Conservation (phyloP, 2,797 vertebrate genomes). For the Salmo trutta region DNA sequence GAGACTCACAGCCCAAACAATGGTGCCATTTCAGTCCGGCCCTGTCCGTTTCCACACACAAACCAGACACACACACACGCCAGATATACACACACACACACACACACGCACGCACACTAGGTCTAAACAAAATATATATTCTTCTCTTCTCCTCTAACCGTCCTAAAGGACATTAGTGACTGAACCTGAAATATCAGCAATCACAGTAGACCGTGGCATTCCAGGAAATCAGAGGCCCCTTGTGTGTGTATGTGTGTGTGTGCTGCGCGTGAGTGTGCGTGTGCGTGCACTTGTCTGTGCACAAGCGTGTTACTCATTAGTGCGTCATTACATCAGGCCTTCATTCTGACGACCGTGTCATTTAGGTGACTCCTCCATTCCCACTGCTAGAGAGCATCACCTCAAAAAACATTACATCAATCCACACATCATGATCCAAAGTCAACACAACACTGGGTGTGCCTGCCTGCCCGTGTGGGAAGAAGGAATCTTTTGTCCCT, state of each 20-base stretch:
- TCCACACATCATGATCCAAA: neutral
- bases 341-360: neutral
- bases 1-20: constrained; percentile 47
- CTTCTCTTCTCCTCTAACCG: constrained; percentile 46
- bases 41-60: neutral
- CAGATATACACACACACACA: neutral
- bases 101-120: neutral
- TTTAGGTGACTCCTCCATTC: neutral
- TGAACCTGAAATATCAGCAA: constrained; percentile 52
- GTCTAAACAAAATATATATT: constrained; percentile 51
- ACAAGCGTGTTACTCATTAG: neutral
- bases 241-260: constrained; percentile 31
- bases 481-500: neutral
- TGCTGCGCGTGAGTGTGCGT: constrained; percentile 30
- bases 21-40: constrained; percentile 41
- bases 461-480: neutral
- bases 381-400: neutral
- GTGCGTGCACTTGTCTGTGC: neutral
- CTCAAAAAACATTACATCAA: neutral
- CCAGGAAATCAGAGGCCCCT: constrained; percentile 46
- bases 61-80: neutral
- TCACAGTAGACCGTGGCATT: constrained; percentile 53
- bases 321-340: neutral
- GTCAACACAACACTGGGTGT: neutral
- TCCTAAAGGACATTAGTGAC: constrained; percentile 50